Base-by-base conservation (phyloP, 2,113 vertebrate species). In the Hucho hucho region DNA sequence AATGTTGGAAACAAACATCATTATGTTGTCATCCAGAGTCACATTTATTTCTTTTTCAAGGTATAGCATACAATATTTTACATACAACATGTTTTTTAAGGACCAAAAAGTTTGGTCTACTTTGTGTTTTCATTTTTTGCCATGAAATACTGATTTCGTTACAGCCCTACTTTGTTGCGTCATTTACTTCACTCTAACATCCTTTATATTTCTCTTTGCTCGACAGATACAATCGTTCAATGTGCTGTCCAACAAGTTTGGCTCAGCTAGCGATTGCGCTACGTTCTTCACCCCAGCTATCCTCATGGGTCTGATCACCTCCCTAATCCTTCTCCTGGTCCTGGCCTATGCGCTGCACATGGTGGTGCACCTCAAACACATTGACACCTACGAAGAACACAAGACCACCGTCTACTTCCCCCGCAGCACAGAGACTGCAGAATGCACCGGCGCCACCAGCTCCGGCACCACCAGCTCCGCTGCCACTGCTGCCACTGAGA, bases 331-430 rank as follows among this genome's bases (percentile, higher is more conserved):
- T 82, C 90, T 99, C 70, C 89, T 98, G 74, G 96, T 96, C 25
- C 89, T 98, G 88, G 97, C 96, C 83, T 98, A 95, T 1, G 92
- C 95, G 29, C 92, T 98, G 73, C 96, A 98, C 85, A 95, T 97
- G 95, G 92, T 99, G 64, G 77, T 97, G 80, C 95, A 98, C 88
- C 91, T 98, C 79, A 96, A 96, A 70, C 94, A 93, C 65, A 95
- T 97, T 1, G 97, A 98, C 80, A 90, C 89, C 1, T 94, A 96
- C 47, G 95, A 95, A 0, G 94, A 96, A 25, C 91, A 91, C 87
- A 95, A 97, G 67, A 80, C 87, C 2, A 86, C 92, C 0, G 49
- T 91, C 53, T 92, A 92, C 84, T 92, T 84, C 70, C 89, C 92
- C 13, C 89, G 84, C 22, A 87, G 64, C 70, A 73, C 86, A 0